phyloP scores from a whole-genome alignment of 1,140 invertebrate genomes.

The Microplitis mediator region DNA sequence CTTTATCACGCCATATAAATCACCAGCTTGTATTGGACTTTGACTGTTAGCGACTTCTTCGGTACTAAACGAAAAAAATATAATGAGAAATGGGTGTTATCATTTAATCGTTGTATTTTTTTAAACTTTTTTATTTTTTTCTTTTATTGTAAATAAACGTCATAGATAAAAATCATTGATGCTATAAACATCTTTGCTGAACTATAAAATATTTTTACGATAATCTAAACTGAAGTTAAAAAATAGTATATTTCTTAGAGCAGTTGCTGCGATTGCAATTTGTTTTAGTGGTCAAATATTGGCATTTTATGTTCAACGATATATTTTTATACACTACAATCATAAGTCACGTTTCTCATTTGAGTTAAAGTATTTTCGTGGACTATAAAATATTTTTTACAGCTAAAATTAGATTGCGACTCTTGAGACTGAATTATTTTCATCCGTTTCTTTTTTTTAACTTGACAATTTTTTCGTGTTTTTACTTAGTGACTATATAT shows the following conservation, averaged over 20 bases:
- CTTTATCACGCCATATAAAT: conserved; percentile 27
- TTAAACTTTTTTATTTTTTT: neutral
- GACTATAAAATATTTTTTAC: neutral
- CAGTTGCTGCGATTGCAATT: neutral
- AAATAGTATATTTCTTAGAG: no score
- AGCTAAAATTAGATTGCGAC: neutral
- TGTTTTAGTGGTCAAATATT: neutral
- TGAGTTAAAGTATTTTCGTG: neutral
- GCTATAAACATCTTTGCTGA: no score
- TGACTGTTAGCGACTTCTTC: neutral
- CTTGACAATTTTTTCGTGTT: neutral
- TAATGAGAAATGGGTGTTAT: neutral
- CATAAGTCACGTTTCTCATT: neutral
- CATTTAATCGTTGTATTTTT: neutral
- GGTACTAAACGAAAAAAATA: neutral
- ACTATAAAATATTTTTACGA: no score
- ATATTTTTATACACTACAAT: neutral
- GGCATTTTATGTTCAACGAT: neutral
- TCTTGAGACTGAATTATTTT: neutral
- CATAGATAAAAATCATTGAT: neutral
- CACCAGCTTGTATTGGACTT: neutral
- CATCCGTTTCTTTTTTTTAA: neutral
- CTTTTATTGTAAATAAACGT: no score
- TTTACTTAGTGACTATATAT: neutral
- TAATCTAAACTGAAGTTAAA: no score